Evolutionary conservation across 2,888 invertebrate species (phyloP).

Genomic region (Meteorus colon): DNA sequence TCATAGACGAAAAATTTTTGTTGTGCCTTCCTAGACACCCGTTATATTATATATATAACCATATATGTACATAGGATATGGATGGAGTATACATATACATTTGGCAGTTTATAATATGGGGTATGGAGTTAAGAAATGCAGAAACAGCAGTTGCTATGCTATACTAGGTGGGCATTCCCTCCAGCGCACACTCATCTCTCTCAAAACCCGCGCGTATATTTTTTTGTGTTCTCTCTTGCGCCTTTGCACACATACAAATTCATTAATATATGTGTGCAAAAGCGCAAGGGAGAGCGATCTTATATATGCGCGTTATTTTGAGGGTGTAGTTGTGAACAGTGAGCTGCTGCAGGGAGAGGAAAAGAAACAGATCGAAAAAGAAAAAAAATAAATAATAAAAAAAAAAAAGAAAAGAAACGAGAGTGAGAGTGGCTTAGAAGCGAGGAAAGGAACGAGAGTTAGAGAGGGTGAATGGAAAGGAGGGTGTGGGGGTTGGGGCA

Average conservation of each 20-base stretch:
- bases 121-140: conserved; percentile 70
- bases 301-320: conserved; percentile 41
- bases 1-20: not conserved
- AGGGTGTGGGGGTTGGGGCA: conserved; percentile 40
- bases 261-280: conserved; percentile 22
- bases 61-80: conserved; percentile 48
- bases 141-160: conserved; percentile 73
- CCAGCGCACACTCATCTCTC: conserved; percentile 41
- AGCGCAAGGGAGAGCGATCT: conserved; percentile 31
- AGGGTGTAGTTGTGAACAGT: conserved; percentile 45
- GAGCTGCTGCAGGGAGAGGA: conserved; percentile 30
- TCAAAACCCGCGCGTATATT: conserved; percentile 4
- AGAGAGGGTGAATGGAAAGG: conserved; percentile 43
- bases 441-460: conserved; percentile 37
- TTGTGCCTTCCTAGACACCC: conserved; percentile 59
- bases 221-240: too few relatives aligned
- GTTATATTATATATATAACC: conserved; percentile 62
- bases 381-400: conserved; percentile 18
- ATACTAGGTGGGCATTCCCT: conserved; percentile 62
- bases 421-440: conserved; percentile 34
- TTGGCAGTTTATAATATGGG: conserved; percentile 55
- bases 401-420: conserved; percentile 37
- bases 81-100: conserved; percentile 14
- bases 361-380: not conserved
- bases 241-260: conserved; percentile 24